phyloP scores from a whole-genome alignment of 2,888 invertebrate genomes.

The Ectropis crepuscularia region DNA sequence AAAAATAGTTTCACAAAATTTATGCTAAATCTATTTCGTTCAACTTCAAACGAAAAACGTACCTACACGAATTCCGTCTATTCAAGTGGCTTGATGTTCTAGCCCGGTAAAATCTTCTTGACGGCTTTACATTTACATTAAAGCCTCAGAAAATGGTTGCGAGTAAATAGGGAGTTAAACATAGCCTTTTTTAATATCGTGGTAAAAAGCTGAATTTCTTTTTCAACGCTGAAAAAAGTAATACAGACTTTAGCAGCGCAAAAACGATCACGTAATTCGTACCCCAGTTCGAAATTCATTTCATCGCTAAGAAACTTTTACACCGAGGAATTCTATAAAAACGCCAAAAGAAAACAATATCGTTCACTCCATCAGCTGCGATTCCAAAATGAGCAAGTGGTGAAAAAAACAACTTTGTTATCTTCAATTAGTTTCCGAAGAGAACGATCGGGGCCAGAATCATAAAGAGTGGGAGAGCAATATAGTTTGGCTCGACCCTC shows the following conservation, averaged over 20 bases:
- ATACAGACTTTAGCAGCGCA: slow-evolving; percentile 32
- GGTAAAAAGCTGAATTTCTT: slow-evolving; percentile 18
- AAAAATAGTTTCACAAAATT: background rate
- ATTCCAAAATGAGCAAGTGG: slow-evolving; percentile 64
- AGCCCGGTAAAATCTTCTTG: background rate
- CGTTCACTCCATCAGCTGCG: slow-evolving; percentile 55
- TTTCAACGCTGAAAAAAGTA: slow-evolving; percentile 25
- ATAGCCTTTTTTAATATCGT: slow-evolving; percentile 19
- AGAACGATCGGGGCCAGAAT: slow-evolving; percentile 64
- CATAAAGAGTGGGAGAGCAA: slow-evolving; percentile 68
- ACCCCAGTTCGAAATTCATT: slow-evolving; percentile 48
- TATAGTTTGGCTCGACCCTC: slow-evolving; percentile 51
- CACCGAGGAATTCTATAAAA: slow-evolving; percentile 54
- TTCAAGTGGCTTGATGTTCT: slow-evolving; percentile 1
- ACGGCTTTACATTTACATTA: slow-evolving; percentile 6
- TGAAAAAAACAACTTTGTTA: slow-evolving; percentile 76
- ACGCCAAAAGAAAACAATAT: slow-evolving; percentile 66
- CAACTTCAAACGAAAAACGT: background rate
- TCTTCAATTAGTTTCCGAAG: slow-evolving; percentile 77
- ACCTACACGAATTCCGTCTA: background rate
- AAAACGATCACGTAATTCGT: slow-evolving; percentile 45
- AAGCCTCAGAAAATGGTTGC: slow-evolving; percentile 2
- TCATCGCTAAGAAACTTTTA: slow-evolving; percentile 45
- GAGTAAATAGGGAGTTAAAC: slow-evolving; percentile 15
- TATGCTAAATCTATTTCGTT: background rate